These are phyloP conservation scores for Spondyliosoma cantharus DNA, from an alignment of 2,797 vertebrate species.

Conservation along the genomic window DNA sequence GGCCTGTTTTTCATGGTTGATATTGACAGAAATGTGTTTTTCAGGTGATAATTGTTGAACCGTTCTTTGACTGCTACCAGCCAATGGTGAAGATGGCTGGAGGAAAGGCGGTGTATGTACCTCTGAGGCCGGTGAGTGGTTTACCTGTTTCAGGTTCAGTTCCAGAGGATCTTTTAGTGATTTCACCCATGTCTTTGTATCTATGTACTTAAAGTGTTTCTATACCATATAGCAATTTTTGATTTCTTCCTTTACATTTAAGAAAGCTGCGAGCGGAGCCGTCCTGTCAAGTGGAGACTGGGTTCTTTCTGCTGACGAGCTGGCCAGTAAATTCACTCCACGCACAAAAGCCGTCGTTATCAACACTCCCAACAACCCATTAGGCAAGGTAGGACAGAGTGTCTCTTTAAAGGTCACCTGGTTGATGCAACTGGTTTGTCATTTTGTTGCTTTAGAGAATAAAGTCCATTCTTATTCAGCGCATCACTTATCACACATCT, in stretches of 20 bases:
- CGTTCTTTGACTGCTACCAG: slow-evolving; percentile 96
- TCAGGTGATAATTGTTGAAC: slow-evolving; percentile 96
- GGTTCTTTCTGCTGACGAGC: slow-evolving; percentile 88
- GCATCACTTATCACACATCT: background rate
- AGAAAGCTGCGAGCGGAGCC: slow-evolving; percentile 78
- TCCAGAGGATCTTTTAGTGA: background rate
- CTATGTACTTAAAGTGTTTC: no score
- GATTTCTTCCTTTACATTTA: background rate
- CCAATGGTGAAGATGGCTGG: slow-evolving; percentile 94
- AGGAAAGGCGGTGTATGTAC: slow-evolving; percentile 88
- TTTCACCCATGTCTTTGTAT: background rate
- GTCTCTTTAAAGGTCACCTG: no score
- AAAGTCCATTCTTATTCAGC: background rate
- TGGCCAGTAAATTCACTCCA: slow-evolving; percentile 90
- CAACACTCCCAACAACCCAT: slow-evolving; percentile 96
- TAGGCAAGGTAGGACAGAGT: slow-evolving; percentile 89
- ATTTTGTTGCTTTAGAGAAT: background rate
- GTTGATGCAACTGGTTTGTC: no score
- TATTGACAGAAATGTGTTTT: slow-evolving; percentile 7
- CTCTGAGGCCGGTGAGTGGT: slow-evolving; percentile 83
- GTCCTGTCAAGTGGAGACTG: slow-evolving; percentile 88
- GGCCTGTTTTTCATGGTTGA: no score
- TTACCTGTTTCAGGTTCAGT: background rate
- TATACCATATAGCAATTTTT: background rate
- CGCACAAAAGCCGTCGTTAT: slow-evolving; percentile 92